Percentiles rank a stretch among this genome's conserved stretches.
Conservation (phyloP, 2,888 invertebrate genomes). For the Erebia epiphron region DNA sequence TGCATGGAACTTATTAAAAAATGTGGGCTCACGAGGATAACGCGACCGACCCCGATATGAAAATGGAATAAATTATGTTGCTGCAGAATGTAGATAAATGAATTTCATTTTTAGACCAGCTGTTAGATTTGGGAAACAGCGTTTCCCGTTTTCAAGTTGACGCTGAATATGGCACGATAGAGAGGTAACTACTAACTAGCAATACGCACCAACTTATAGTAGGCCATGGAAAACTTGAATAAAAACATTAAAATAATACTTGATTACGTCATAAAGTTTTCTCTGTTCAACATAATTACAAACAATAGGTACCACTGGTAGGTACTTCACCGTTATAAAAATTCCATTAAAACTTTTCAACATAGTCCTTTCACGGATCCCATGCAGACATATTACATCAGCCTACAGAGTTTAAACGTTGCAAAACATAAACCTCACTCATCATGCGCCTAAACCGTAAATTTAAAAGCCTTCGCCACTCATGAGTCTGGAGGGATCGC, state of each 20-base stretch:
- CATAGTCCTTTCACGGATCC: conserved; percentile 28
- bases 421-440: conserved; percentile 70
- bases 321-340: conserved; percentile 13
- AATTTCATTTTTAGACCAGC: conserved; percentile 21
- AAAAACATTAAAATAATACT: no score
- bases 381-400: conserved; percentile 36
- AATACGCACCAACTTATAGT: no score
- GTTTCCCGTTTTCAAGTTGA: no score
- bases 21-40: conserved; percentile 51
- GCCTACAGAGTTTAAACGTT: conserved; percentile 45
- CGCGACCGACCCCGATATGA: conserved; percentile 49
- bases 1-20: conserved; percentile 79
- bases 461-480: conserved; percentile 77
- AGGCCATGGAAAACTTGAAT: no score
- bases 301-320: not conserved
- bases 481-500: conserved; percentile 61
- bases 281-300: not conserved
- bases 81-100: conserved; percentile 34
- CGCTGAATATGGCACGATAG: no score
- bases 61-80: conserved; percentile 55
- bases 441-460: conserved; percentile 69
- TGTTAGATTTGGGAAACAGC: no score
- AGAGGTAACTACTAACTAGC: no score
- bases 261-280: no score
- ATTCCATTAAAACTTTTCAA: conserved; percentile 30